These are phyloP conservation scores for Auanema sp. DNA, from an alignment of 2,888 invertebrate species.

Conservation along the genomic window DNA sequence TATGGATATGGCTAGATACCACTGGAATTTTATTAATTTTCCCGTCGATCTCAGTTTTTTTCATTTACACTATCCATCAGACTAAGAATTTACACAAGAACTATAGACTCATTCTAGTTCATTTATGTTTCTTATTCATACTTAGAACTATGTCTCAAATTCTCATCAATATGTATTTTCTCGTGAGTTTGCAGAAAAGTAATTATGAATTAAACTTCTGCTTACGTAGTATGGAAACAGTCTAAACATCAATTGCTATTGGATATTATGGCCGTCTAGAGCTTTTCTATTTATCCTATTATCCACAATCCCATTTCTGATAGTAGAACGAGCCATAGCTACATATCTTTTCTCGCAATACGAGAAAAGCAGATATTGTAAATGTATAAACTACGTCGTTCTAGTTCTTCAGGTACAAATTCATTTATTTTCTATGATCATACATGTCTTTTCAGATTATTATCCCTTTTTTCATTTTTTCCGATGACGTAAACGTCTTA, in stretches of 20 bases:
- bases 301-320: slow-evolving; percentile 1
- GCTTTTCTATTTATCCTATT: not conserved
- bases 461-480: slow-evolving; percentile 3
- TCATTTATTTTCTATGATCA: not conserved
- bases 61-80: not conserved
- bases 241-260: not conserved
- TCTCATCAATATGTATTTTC: not conserved
- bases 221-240: not conserved
- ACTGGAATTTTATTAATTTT: too few relatives aligned
- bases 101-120: not conserved
- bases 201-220: not conserved
- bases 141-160: not conserved
- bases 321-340: not conserved
- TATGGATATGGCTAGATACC: too few relatives aligned
- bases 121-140: not conserved
- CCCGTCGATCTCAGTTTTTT: too few relatives aligned
- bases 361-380: not conserved
- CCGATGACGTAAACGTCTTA: not conserved
- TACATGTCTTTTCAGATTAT: not conserved
- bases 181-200: not conserved
- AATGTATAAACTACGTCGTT: not conserved
- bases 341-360: not conserved
- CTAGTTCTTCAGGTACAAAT: not conserved
- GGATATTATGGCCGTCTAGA: not conserved
- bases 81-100: not conserved